phyloP scores from a whole-genome alignment of 1,140 invertebrate genomes.

The Heliconius melpomene region DNA sequence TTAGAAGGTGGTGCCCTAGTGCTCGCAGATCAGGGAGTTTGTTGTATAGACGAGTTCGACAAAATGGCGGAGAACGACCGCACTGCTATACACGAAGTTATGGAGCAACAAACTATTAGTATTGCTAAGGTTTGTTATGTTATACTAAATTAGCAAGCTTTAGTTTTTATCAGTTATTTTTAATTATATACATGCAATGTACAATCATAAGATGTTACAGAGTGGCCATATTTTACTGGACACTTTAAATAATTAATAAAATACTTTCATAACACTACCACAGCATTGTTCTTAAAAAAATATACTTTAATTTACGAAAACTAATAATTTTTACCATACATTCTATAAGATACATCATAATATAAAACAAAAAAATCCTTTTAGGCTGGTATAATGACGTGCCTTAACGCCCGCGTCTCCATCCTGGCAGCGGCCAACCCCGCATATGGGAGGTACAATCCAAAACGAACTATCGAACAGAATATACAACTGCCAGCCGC shows the following conservation, averaged over 20 bases:
- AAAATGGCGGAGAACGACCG: slow-evolving; percentile 99
- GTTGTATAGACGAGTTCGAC: slow-evolving; percentile 99
- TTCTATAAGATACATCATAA: no score
- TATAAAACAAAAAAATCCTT: slow-evolving; percentile 25
- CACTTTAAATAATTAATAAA: no score
- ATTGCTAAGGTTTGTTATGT: slow-evolving; percentile 92
- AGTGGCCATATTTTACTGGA: no score
- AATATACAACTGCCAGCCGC: slow-evolving; percentile 99
- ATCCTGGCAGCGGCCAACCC: slow-evolving; percentile 99
- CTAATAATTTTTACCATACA: neutral
- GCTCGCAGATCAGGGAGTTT: slow-evolving; percentile 97
- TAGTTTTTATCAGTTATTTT: no score
- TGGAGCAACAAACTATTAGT: slow-evolving; percentile 99
- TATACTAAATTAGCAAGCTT: neutral
- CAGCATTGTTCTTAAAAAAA: no score
- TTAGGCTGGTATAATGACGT: slow-evolving; percentile 98
- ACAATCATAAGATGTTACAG: no score
- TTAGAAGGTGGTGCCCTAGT: slow-evolving; percentile 99
- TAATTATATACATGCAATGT: no score
- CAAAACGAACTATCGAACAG: slow-evolving; percentile 96
- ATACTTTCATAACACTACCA: no score
- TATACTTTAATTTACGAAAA: neutral
- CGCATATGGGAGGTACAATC: slow-evolving; percentile 98
- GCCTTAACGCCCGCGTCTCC: slow-evolving; percentile 97
- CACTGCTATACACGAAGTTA: slow-evolving; percentile 99